phyloP scores from a whole-genome alignment of 2,888 invertebrate genomes.

The Acanthosepion lycidas region DNA sequence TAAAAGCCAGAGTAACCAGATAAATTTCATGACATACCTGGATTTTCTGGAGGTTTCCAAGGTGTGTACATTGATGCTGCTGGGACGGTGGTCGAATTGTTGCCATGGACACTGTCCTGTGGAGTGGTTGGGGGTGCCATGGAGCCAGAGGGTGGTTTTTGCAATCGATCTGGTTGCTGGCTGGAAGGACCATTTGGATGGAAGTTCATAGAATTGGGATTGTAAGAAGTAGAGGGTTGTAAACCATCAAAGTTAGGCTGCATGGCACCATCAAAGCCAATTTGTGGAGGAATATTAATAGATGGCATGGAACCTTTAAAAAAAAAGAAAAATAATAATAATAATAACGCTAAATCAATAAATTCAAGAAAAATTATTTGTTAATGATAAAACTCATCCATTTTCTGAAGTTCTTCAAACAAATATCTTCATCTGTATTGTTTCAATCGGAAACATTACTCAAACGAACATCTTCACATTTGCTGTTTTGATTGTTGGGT shows the following conservation, averaged over 20 bases:
- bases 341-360: too few species aligned
- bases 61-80: slow-evolving; percentile 50
- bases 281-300: neutral
- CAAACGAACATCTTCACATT: too few species aligned
- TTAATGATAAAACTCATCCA: too few species aligned
- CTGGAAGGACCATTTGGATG: slow-evolving; percentile 49
- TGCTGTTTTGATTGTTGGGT: too few species aligned
- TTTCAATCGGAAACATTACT: too few species aligned
- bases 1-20: neutral
- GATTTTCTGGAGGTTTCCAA: slow-evolving; percentile 65
- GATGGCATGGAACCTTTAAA: neutral
- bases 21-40: slow-evolving; percentile 57
- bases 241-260: neutral
- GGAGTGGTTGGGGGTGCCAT: slow-evolving; percentile 57
- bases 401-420: too few species aligned
- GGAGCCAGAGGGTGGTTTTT: slow-evolving; percentile 53
- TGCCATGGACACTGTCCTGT: slow-evolving; percentile 49
- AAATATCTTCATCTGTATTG: too few species aligned
- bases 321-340: neutral
- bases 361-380: too few species aligned
- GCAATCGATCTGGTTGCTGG: slow-evolving; percentile 52
- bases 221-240: neutral
- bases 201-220: slow-evolving; percentile 38
- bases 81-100: neutral
- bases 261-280: neutral